These are phyloP conservation scores for Melopsittacus undulatus DNA, from an alignment of 2,797 vertebrate genomes.

Conservation along the genomic window DNA sequence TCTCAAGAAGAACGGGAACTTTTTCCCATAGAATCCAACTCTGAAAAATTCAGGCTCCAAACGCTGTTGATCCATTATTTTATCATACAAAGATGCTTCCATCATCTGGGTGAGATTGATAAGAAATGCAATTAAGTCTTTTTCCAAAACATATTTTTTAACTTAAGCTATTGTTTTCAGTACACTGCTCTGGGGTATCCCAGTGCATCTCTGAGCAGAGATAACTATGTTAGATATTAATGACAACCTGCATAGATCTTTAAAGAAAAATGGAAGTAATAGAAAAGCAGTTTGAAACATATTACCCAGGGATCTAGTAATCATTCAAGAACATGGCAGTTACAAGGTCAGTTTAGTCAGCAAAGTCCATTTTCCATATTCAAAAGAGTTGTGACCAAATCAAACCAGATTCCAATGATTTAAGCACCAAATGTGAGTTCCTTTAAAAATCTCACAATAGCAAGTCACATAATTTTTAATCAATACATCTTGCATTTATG, in stretches of 20 bases:
- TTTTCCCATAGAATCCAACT: conserved; percentile 98
- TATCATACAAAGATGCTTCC: conserved; percentile 98
- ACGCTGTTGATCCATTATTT: conserved; percentile 99
- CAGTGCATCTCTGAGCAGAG: not conserved
- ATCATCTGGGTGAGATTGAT: conserved; percentile 85
- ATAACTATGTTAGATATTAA: not conserved
- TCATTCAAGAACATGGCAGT: not conserved
- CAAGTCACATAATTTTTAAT: not conserved
- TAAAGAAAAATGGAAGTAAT: not conserved
- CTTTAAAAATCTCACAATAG: not conserved
- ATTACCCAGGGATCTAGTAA: not conserved
- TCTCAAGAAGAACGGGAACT: conserved; percentile 97
- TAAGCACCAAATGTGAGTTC: not conserved
- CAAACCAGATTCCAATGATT: not conserved
- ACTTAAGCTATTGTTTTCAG: not conserved
- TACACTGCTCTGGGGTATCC: not conserved
- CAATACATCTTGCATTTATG: not conserved
- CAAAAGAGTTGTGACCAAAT: not conserved
- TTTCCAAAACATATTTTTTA: not conserved
- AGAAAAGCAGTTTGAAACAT: not conserved
- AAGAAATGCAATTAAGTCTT: not conserved
- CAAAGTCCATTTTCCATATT: not conserved
- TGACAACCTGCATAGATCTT: not conserved
- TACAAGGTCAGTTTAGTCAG: not conserved
- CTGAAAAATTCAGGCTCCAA: conserved; percentile 98